These are phyloP conservation scores for Lindbergichthys nudifrons DNA, from an alignment of 2,797 vertebrate species.

Conservation along the genomic window DNA sequence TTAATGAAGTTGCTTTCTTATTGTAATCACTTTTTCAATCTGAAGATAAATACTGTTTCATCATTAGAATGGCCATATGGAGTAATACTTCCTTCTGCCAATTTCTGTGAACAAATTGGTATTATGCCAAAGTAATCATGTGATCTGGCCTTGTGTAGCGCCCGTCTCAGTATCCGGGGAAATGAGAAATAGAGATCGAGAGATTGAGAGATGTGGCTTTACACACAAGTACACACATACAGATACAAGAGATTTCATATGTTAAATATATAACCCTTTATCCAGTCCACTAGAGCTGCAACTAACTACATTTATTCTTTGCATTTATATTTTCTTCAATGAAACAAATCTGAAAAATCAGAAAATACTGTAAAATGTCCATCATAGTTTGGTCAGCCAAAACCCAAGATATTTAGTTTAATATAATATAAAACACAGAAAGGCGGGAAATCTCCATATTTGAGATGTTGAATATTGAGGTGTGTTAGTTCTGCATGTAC, in stretches of 20 bases:
- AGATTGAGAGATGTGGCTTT: slow-evolving; percentile 32
- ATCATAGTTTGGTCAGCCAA: no score
- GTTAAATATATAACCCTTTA: slow-evolving; percentile 29
- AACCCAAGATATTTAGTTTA: no score
- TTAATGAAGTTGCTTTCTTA: slow-evolving; percentile 26
- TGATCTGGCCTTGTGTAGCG: slow-evolving; percentile 59
- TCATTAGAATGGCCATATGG: slow-evolving; percentile 74
- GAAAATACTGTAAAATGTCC: no score
- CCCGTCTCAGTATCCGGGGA: slow-evolving; percentile 49
- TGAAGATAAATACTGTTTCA: slow-evolving; percentile 71
- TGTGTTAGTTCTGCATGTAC: background rate
- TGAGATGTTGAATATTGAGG: background rate
- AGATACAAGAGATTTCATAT: slow-evolving; percentile 22
- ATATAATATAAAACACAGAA: no score
- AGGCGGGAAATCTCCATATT: no score
- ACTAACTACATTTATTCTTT: no score
- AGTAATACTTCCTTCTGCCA: slow-evolving; percentile 65
- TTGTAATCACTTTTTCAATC: slow-evolving; percentile 56
- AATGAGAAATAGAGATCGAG: slow-evolving; percentile 45
- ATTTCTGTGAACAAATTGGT: slow-evolving; percentile 54
- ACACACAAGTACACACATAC: slow-evolving; percentile 13
- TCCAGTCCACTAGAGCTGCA: background rate
- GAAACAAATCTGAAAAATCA: no score
- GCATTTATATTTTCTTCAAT: no score
- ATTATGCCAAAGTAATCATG: slow-evolving; percentile 67